Base-by-base conservation (phyloP, 2,888 invertebrate genomes). In the Acleris sparsana region DNA sequence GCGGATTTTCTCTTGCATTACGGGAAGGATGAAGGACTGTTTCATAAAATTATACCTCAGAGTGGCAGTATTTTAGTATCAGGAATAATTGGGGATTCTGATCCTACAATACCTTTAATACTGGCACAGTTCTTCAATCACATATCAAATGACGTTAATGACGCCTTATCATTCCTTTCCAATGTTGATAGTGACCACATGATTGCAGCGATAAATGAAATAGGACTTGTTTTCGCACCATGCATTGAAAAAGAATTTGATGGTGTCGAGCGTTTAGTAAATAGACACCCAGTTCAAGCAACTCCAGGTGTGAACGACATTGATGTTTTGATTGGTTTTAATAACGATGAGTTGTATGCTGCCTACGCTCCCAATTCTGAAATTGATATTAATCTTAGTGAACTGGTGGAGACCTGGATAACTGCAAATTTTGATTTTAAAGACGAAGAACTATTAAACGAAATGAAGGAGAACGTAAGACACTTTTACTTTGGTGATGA, bases 401-500 rank as follows among this genome's bases (percentile, higher is more conserved):
- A 69, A n/a, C 25, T 69, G 5, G 66, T 74, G 9, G 33, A 62
- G 3, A 13, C 62, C 3, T 59, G 39, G 5, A 46, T 79, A 3
- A 43, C 56, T 2, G 25, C 33, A 4, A 53, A 62, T 17, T 79
- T 80, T 63, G 69, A 74, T 53, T 67, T 73, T 17, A 52, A 22
- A 9, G 18, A 5, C 1, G 51, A 74, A 18, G 67, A 68, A 13
- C 61, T 73, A 4, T 75, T 76, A n/a, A 25, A 44, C 6, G 72
- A 72, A 29, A 70, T 75, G 67, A 67, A 62, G n/a, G 57, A 74
- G 6, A 53, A 72, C 4, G 70, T 76, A 3, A 59, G 63, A 52
- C 58, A 72, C 17, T 79, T 80, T 67, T 83, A 81, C 52, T 72
- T 79, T n/a, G 79, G 75, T 0, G 76, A 77, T 59, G 69, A 74